Evolutionary conservation across 2,888 invertebrate genomes (phyloP).

Genomic region (Ophraella communa): DNA sequence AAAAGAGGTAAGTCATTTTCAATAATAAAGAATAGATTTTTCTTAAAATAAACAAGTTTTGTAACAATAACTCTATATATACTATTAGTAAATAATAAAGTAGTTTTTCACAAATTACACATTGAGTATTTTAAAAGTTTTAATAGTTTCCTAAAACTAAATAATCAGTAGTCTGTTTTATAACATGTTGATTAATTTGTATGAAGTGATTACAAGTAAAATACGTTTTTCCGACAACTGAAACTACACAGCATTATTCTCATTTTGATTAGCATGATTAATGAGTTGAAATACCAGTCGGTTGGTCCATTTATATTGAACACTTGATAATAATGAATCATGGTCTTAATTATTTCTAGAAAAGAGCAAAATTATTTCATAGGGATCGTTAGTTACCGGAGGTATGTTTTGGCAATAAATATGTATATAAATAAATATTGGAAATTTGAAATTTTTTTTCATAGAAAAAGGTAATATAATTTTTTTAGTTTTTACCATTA

Average conservation of each 20-base stretch:
- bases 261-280: too few species aligned
- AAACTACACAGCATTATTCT: constrained; percentile 7
- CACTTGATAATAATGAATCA: background rate
- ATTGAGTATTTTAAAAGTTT: background rate
- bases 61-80: too few species aligned
- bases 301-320: background rate
- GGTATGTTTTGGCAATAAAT: background rate
- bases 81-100: background rate
- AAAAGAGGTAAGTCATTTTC: constrained; percentile 63
- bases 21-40: too few species aligned
- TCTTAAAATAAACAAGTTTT: too few species aligned
- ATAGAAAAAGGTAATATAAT: too few species aligned
- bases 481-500: too few species aligned
- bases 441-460: too few species aligned
- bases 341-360: background rate
- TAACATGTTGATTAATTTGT: constrained; percentile 31
- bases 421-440: too few species aligned
- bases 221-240: constrained; percentile 19
- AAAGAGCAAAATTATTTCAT: background rate
- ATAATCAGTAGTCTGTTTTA: constrained; percentile 26
- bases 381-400: background rate
- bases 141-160: constrained; percentile 2
- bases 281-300: too few species aligned
- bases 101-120: background rate
- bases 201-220: constrained; percentile 20